Conservation (phyloP, 2,113 vertebrate genomes). For the Nesoenas mayeri region DNA sequence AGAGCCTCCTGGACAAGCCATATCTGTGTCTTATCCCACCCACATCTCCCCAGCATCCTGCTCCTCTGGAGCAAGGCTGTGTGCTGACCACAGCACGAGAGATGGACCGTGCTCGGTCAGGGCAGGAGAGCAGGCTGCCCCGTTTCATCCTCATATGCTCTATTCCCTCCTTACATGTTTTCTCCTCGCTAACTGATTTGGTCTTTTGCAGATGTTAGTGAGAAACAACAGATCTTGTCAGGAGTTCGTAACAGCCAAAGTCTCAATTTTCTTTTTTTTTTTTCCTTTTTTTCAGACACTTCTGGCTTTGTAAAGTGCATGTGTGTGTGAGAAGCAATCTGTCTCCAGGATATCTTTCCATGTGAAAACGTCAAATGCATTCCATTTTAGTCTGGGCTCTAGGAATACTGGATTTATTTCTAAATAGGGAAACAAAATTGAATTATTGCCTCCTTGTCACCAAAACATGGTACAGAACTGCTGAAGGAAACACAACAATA, state of each 20-base stretch:
- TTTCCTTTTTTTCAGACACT: neutral
- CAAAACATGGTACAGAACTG: neutral
- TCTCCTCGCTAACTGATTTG: neutral
- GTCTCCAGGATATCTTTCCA: neutral
- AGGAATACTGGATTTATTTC: neutral
- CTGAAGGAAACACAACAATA: neutral
- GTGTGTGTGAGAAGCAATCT: neutral
- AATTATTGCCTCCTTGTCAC: neutral
- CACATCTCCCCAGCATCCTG: neutral
- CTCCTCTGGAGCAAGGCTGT: neutral
- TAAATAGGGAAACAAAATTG: neutral
- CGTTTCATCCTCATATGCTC: neutral
- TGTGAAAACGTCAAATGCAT: neutral
- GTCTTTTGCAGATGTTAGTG: neutral
- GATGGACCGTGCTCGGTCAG: neutral
- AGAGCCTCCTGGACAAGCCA: neutral
- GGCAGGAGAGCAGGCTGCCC: neutral
- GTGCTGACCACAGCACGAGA: accelerated
- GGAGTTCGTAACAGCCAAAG: neutral
- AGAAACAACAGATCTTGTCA: neutral
- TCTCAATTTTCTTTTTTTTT: neutral
- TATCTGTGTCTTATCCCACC: neutral
- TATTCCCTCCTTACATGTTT: neutral
- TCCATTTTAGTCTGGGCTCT: neutral
- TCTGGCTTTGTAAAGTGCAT: neutral